phyloP scores from a whole-genome alignment of 35 echinoderm and acorn worm genomes.

The Ophioderma brevispina region DNA sequence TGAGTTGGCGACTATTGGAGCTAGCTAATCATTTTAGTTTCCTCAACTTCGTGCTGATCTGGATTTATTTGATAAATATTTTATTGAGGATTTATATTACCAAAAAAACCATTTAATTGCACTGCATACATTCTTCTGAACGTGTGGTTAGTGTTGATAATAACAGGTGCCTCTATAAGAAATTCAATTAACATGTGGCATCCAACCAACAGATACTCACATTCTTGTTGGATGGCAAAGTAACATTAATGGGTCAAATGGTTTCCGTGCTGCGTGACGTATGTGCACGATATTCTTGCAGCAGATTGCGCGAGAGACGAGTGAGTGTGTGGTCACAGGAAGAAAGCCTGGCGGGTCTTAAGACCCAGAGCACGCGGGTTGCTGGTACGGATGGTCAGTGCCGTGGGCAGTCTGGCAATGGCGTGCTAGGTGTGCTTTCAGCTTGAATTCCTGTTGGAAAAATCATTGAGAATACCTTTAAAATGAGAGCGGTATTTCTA shows the following conservation, averaged over 20 bases:
- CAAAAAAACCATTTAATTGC: too few species aligned
- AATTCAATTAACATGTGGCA: too few species aligned
- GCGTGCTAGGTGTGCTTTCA: slow-evolving; percentile 93
- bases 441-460: slow-evolving; percentile 98
- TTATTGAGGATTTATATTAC: too few species aligned
- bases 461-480: too few species aligned
- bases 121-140: too few species aligned
- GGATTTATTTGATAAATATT: too few species aligned
- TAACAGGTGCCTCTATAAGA: too few species aligned
- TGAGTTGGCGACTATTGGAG: too few species aligned
- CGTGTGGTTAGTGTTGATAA: too few species aligned
- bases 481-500: too few species aligned
- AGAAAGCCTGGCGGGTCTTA: slow-evolving; percentile 92
- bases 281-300: slow-evolving; percentile 81
- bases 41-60: too few species aligned
- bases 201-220: slow-evolving; percentile 34
- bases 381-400: slow-evolving; percentile 81
- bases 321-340: slow-evolving; percentile 87
- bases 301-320: slow-evolving; percentile 66
- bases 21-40: too few species aligned
- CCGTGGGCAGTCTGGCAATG: slow-evolving; percentile 97
- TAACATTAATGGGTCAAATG: slow-evolving; percentile 86
- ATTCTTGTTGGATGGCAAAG: slow-evolving; percentile 89
- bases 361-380: slow-evolving; percentile 69
- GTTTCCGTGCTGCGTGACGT: slow-evolving; percentile 75